Conservation (phyloP, 2,888 invertebrate species). For the Ceriagrion tenellum region DNA sequence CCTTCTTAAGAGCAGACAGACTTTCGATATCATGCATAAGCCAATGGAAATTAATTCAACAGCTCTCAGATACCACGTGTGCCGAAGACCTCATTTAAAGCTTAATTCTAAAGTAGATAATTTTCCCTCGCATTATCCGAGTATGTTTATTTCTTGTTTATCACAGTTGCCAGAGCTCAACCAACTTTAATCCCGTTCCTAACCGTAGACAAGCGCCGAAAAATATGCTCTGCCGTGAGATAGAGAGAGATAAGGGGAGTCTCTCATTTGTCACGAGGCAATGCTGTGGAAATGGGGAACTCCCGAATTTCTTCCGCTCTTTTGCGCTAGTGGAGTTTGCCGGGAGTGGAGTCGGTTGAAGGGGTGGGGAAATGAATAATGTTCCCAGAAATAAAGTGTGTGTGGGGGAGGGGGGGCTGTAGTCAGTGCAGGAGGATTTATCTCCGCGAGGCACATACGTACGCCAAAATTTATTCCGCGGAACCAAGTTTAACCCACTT, state of each 20-base stretch:
- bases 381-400: background rate
- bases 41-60: too few species aligned
- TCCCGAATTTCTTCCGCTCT: background rate
- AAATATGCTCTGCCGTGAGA: background rate
- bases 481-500: background rate
- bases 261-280: slow-evolving; percentile 8
- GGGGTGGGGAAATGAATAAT: background rate
- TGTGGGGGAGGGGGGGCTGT: background rate
- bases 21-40: too few species aligned
- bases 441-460: background rate
- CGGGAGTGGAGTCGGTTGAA: background rate
- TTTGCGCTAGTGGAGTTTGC: background rate
- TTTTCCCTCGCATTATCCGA: background rate
- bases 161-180: background rate
- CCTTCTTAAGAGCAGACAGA: too few species aligned
- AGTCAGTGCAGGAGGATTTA: background rate
- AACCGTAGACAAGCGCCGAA: background rate
- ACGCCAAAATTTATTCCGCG: background rate
- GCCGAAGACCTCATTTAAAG: too few species aligned
- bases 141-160: background rate
- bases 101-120: too few species aligned
- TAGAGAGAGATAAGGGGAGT: slow-evolving; percentile 2
- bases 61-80: too few species aligned
- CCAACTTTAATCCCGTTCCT: background rate
- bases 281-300: background rate